Conservation (phyloP, 2,888 invertebrate genomes). For the Rhagonycha lutea region DNA sequence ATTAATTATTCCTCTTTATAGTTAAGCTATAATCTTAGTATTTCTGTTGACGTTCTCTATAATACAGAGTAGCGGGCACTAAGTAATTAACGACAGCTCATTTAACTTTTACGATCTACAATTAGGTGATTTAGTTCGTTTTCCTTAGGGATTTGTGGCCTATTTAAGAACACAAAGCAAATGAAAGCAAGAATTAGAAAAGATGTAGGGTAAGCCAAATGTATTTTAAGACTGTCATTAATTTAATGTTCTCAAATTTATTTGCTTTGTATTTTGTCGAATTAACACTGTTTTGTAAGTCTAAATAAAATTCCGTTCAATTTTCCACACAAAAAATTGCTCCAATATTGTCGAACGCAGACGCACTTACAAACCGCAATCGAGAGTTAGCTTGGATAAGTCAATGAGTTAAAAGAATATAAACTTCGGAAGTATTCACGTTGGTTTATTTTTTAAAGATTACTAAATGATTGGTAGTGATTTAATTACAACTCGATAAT, state of each 20-base stretch:
- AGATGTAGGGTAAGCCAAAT: slow-evolving; percentile 3
- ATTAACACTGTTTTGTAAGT: not conserved
- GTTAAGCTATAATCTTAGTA: not conserved
- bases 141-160: slow-evolving; percentile 13
- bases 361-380: not conserved
- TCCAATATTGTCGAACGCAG: not conserved
- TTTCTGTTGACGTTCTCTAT: slow-evolving; percentile 11
- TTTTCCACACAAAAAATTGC: not conserved
- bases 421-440: not conserved
- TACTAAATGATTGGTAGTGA: not conserved
- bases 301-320: not conserved
- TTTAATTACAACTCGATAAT: not conserved
- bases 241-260: slow-evolving; percentile 1
- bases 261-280: not conserved
- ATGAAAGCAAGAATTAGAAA: slow-evolving; percentile 18
- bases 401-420: not conserved
- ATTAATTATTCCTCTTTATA: not conserved
- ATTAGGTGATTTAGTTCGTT: slow-evolving; percentile 22
- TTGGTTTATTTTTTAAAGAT: not conserved
- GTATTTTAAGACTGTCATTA: not conserved
- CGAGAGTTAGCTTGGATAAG: not conserved
- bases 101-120: slow-evolving; percentile 23
- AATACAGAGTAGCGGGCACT: slow-evolving; percentile 12
- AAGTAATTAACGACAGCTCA: slow-evolving; percentile 25
- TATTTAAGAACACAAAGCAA: slow-evolving; percentile 15